Conservation (phyloP, 2,797 vertebrate genomes). For the Tokudaia tokunoshimensis region DNA sequence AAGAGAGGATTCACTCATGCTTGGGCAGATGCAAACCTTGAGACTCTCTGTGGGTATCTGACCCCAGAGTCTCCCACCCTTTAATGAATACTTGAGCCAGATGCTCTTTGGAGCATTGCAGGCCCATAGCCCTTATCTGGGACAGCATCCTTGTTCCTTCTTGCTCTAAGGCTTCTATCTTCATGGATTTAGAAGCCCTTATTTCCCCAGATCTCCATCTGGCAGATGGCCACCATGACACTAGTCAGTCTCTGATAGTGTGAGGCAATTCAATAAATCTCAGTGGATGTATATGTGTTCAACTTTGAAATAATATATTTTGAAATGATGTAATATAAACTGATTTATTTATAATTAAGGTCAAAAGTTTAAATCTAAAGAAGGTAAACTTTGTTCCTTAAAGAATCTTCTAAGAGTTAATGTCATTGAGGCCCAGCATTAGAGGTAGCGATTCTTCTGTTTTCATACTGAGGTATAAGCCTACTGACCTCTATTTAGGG, state of each 20-base stretch:
- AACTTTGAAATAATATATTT: not conserved
- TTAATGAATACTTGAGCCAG: not conserved
- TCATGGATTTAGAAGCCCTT: not conserved
- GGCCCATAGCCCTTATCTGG: not conserved
- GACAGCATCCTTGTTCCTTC: not conserved
- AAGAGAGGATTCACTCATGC: not conserved
- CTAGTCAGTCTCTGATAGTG: not conserved
- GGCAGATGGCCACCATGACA: not conserved
- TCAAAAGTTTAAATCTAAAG: not conserved
- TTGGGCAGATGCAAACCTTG: not conserved
- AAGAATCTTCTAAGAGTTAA: not conserved
- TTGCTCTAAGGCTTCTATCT: too few relatives aligned
- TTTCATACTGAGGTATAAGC: not conserved
- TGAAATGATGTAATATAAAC: not conserved
- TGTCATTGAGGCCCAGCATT: not conserved
- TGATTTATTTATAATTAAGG: conserved; percentile 3
- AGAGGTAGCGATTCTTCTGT: not conserved
- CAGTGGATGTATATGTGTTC: not conserved
- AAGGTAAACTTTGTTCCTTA: not conserved
- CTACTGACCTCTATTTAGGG: not conserved
- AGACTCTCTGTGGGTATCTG: not conserved
- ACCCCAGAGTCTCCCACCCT: not conserved
- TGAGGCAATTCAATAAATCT: not conserved
- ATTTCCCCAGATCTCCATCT: not conserved
- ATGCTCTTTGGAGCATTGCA: not conserved